Evolutionary conservation across 1,140 invertebrate genomes (phyloP).

Genomic region (Drosophila santomea): DNA sequence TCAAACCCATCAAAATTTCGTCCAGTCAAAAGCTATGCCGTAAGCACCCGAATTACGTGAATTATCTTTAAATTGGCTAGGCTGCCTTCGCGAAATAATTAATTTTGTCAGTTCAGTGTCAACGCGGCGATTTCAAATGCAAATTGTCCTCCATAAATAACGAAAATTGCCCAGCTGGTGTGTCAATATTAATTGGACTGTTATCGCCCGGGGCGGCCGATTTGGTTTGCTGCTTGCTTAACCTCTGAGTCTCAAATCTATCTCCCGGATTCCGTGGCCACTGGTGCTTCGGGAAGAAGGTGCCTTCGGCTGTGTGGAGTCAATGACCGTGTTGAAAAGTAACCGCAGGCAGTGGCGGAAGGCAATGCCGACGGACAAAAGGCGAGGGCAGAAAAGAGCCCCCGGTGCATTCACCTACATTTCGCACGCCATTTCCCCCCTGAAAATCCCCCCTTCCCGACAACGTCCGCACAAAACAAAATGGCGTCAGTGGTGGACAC

Average conservation of each 20-base stretch:
- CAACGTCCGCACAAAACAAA: conserved; percentile 54
- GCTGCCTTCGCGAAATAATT: conserved; percentile 21
- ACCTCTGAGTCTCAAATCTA: conserved; percentile 28
- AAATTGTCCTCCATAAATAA: conserved; percentile 55
- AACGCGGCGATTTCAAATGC: conserved; percentile 51
- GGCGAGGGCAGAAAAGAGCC: conserved; percentile 28
- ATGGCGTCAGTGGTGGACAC: conserved; percentile 63
- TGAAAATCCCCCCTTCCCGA: not conserved
- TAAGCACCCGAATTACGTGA: conserved; percentile 15
- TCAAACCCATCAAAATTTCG: not conserved
- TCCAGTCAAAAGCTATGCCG: conserved; percentile 1
- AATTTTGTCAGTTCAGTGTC: conserved; percentile 64
- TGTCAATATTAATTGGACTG: conserved; percentile 53
- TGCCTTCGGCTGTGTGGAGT: conserved; percentile 43
- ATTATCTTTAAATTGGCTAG: conserved; percentile 39
- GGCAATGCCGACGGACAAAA: conserved; percentile 27
- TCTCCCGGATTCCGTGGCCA: conserved; percentile 9
- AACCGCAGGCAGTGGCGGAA: conserved; percentile 56
- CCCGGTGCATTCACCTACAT: conserved; percentile 79
- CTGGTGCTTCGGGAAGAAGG: not conserved
- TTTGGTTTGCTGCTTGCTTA: conserved; percentile 35
- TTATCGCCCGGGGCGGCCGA: conserved; percentile 34
- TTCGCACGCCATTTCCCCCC: conserved; percentile 63
- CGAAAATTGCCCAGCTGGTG: conserved; percentile 38
- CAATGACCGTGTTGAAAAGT: conserved; percentile 68